Evolutionary conservation across 2,113 vertebrate species (phyloP).

Genomic region (Recurvirostra avosetta): DNA sequence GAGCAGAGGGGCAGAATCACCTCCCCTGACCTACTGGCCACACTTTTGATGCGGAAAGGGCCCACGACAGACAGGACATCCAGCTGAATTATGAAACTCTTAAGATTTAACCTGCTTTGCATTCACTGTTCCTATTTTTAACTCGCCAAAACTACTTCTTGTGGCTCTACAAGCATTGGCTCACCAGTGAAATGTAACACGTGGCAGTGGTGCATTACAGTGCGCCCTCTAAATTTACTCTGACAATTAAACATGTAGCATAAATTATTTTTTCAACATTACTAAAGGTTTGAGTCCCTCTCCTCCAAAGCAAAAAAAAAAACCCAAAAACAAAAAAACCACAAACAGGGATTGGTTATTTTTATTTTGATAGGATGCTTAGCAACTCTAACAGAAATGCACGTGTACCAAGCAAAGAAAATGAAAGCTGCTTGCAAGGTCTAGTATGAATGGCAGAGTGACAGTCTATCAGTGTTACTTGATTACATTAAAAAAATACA

Average conservation of each 20-base stretch:
- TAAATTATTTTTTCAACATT: neutral
- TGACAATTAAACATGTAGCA: neutral
- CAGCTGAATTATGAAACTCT: neutral
- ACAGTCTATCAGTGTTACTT: neutral
- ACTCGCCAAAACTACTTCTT: neutral
- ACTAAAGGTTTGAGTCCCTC: neutral
- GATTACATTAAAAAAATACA: neutral
- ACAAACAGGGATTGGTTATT: neutral
- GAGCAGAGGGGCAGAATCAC: neutral
- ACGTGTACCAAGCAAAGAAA: rapidly evolving
- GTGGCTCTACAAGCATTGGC: neutral
- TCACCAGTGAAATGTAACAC: neutral
- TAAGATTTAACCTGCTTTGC: neutral
- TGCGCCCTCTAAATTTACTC: neutral
- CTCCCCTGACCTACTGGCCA: neutral
- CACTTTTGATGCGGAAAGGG: neutral
- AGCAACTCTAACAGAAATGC: neutral
- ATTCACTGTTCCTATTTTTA: neutral
- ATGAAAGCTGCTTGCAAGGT: neutral
- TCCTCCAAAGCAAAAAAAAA: neutral
- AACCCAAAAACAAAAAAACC: neutral
- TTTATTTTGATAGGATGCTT: neutral
- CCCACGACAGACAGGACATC: neutral
- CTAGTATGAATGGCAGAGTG: neutral
- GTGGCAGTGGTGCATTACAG: neutral